Evolutionary conservation across 2,797 vertebrate species (phyloP).

Genomic region (Lates japonicus): DNA sequence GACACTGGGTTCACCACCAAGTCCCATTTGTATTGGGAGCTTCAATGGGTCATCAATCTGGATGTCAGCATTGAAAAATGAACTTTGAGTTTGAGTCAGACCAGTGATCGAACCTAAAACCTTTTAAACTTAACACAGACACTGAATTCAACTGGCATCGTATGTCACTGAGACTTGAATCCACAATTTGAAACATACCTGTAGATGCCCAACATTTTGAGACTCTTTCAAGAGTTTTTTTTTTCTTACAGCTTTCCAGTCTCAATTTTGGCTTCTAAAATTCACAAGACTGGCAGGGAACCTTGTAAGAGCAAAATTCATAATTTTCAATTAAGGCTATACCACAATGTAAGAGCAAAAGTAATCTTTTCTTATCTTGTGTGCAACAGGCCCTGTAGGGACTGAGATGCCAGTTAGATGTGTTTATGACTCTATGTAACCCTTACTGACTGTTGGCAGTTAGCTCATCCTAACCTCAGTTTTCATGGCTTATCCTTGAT

Average conservation of each 20-base stretch:
- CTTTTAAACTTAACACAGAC: background rate
- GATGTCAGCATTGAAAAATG: background rate
- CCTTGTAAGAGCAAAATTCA: too few relatives aligned
- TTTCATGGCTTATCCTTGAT: too few relatives aligned
- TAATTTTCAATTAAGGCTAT: too few relatives aligned
- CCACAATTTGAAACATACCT: background rate
- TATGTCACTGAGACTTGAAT: background rate
- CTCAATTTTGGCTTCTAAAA: background rate
- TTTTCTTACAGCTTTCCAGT: background rate
- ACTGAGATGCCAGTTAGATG: too few relatives aligned
- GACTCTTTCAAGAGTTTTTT: background rate
- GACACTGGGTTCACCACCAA: background rate
- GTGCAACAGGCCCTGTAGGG: too few relatives aligned
- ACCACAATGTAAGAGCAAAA: too few relatives aligned
- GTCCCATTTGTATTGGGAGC: background rate
- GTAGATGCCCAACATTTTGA: background rate
- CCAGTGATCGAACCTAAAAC: background rate
- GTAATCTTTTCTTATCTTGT: too few relatives aligned
- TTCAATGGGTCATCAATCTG: background rate
- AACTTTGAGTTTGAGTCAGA: background rate
- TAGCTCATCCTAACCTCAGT: too few relatives aligned
- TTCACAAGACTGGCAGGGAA: background rate
- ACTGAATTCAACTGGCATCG: background rate
- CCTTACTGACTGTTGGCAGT: too few relatives aligned
- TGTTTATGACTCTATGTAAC: too few relatives aligned